Base-by-base conservation (phyloP, 2,888 invertebrate genomes). In the Oconnorella tubifera region DNA sequence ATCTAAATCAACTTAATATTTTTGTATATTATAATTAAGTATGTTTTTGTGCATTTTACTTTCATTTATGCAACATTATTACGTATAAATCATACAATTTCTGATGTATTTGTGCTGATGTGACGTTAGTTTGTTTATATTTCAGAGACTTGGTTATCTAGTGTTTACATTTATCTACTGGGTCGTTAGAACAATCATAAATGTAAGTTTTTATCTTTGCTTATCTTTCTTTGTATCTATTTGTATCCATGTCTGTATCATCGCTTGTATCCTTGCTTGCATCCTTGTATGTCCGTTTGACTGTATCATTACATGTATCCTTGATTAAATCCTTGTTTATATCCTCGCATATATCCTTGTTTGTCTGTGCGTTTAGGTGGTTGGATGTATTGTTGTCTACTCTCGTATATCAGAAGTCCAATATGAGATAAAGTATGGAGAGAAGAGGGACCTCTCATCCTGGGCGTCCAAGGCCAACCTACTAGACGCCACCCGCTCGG, bases 111-210 rank as follows among this genome's bases (percentile, higher is more conserved):
- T n/a, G n/a, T n/a, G n/a, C n/a, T n/a, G n/a, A n/a, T n/a, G n/a
- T n/a, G n/a, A n/a, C n/a, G n/a, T n/a, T 10, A 6, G 53, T 53
- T 10, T 31, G 29, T 2, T 56, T 31, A 19, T 40, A 23, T 61
- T 53, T 28, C 75, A 80, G 80, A 73, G 80, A 64, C 72, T 78
- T 56, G 75, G 77, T 14, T 80, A 73, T 68, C 75, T 80, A 28
- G 79, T 80, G 19, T 80, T 78, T 70, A 74, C 75, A 3, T 80
- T 78, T 76, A 69, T 80, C 40, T 80, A 74, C 69, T 80, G 79
- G 79, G 66, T 80, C 25, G 69, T 76, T n/a, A 69, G 79, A 55
- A 75, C 77, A 3, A 48, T 76, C 27, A 63, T 74, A n/a, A 77
- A 77, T 70, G 79, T 80, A 72, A 76, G 79, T 75, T 23, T 23